These are phyloP conservation scores for Phthorimaea operculella DNA, from an alignment of 1,140 invertebrate species.

Conservation along the genomic window DNA sequence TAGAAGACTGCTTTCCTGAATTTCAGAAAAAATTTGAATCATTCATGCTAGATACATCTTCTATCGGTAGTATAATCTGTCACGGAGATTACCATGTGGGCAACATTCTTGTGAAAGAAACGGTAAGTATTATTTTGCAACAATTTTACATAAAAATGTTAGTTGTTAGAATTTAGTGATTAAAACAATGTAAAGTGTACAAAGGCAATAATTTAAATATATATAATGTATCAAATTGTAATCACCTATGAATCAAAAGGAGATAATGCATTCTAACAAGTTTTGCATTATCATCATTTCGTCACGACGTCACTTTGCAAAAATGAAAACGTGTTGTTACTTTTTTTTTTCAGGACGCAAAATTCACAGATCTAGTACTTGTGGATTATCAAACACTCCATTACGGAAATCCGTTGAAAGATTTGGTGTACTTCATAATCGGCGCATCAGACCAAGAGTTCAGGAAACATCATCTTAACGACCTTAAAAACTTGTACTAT, in stretches of 20 bases:
- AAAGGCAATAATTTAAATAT: too few species aligned
- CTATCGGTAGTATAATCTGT: slow-evolving; percentile 14
- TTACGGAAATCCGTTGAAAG: slow-evolving; percentile 32
- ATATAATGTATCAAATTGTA: too few species aligned
- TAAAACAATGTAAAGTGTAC: too few species aligned
- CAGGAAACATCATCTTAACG: slow-evolving; percentile 21
- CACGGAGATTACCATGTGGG: slow-evolving; percentile 31
- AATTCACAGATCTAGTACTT: slow-evolving; percentile 20
- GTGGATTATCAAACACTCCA: slow-evolving; percentile 35
- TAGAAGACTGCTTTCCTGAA: slow-evolving; percentile 1
- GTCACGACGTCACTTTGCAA: too few species aligned
- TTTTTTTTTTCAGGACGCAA: slow-evolving; percentile 28
- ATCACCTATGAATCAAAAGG: too few species aligned
- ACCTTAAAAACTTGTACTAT: slow-evolving; percentile 34
- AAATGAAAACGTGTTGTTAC: too few species aligned
- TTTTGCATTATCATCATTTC: too few species aligned
- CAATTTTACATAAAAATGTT: too few species aligned
- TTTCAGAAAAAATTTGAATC: background rate
- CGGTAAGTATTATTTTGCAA: background rate
- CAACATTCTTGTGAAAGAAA: slow-evolving; percentile 26
- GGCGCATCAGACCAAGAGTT: slow-evolving; percentile 24
- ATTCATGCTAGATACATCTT: background rate
- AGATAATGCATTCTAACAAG: too few species aligned
- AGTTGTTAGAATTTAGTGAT: too few species aligned
- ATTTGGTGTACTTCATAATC: slow-evolving; percentile 36